Conservation (phyloP, 2,888 invertebrate species). For the Metellina segmentata region DNA sequence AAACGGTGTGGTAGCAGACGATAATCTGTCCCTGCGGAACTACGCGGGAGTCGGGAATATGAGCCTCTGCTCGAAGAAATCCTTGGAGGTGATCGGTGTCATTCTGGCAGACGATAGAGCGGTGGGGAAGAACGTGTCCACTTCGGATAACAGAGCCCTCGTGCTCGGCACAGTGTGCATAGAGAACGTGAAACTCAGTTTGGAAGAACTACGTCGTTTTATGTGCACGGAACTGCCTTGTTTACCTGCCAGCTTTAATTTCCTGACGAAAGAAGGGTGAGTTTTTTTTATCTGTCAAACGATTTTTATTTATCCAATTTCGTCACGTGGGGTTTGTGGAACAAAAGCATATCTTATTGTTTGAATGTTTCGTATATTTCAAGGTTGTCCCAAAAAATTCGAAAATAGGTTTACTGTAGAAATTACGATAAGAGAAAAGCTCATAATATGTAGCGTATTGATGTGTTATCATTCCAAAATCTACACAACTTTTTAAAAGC, state of each 20-base stretch:
- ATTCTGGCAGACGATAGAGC: slow-evolving; percentile 58
- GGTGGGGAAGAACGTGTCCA: slow-evolving; percentile 31
- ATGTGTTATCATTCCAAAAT: too few relatives aligned
- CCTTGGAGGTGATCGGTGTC: slow-evolving; percentile 62
- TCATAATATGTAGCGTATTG: too few relatives aligned
- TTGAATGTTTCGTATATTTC: neutral
- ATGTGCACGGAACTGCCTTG: slow-evolving; percentile 71
- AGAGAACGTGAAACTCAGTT: slow-evolving; percentile 48
- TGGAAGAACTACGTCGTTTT: slow-evolving; percentile 66
- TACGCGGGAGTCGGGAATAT: slow-evolving; percentile 38
- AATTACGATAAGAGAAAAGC: neutral
- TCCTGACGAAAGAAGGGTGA: slow-evolving; percentile 75
- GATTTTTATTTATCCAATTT: neutral
- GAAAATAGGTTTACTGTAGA: neutral
- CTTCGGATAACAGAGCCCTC: slow-evolving; percentile 27
- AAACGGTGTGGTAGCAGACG: slow-evolving; percentile 14
- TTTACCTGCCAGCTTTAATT: slow-evolving; percentile 69
- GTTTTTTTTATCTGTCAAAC: slow-evolving; percentile 12
- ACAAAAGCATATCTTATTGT: neutral
- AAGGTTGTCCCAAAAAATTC: neutral
- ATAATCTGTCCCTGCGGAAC: slow-evolving; percentile 37
- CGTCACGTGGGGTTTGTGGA: neutral
- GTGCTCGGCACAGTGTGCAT: slow-evolving; percentile 64
- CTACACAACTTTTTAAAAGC: too few relatives aligned
- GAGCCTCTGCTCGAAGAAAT: slow-evolving; percentile 40